A percentile compares a stretch with the other conserved stretches of the same genome.
phyloP scores from a whole-genome alignment of 2,888 invertebrate genomes.

The Acronicta psi region DNA sequence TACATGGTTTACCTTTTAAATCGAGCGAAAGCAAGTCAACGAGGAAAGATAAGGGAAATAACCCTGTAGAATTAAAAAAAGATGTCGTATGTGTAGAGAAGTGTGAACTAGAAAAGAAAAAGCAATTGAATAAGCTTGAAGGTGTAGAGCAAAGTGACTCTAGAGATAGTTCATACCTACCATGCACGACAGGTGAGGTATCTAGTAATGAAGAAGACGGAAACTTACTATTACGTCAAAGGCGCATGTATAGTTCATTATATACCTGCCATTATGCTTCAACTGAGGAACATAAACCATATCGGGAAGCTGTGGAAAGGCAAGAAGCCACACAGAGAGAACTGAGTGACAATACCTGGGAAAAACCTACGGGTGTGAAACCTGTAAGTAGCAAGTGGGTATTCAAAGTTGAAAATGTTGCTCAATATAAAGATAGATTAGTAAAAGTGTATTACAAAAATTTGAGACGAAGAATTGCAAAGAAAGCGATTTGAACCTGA shows the following conservation, averaged over 20 bases:
- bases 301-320: background rate
- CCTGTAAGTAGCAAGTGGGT: slow-evolving; percentile 35
- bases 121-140: background rate
- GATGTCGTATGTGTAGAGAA: background rate
- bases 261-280: background rate
- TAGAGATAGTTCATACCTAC: too few relatives aligned
- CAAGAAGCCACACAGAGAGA: too few relatives aligned
- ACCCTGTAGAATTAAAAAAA: background rate
- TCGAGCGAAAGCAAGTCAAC: too few relatives aligned
- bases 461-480: slow-evolving; percentile 40
- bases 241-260: background rate
- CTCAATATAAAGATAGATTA: slow-evolving; percentile 45
- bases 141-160: too few relatives aligned
- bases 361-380: background rate
- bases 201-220: too few relatives aligned
- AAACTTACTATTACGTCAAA: background rate
- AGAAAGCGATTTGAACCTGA: slow-evolving; percentile 1
- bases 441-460: slow-evolving; percentile 33
- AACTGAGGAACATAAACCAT: background rate
- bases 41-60: too few relatives aligned
- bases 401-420: slow-evolving; percentile 41
- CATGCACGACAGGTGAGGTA: too few relatives aligned
- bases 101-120: background rate
- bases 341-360: background rate
- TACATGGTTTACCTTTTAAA: too few relatives aligned